Percentiles rank a stretch among this genome's conserved stretches.
phyloP scores from a whole-genome alignment of 2,888 invertebrate species.

The Thera britannica region DNA sequence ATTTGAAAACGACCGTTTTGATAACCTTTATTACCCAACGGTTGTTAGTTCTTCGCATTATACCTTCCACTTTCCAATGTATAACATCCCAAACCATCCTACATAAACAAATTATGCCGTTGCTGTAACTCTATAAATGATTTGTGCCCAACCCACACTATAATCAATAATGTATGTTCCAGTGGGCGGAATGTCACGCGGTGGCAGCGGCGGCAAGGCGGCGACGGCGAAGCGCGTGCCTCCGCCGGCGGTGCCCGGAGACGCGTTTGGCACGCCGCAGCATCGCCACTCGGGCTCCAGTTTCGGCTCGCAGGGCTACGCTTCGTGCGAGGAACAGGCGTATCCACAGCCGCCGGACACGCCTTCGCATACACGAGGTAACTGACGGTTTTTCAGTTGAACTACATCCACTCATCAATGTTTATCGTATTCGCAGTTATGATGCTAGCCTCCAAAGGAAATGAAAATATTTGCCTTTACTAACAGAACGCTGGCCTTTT shows the following conservation, averaged over 20 bases:
- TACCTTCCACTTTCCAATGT: too few relatives aligned
- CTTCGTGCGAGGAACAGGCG: conserved; percentile 90
- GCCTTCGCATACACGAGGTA: conserved; percentile 85
- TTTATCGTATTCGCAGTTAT: too few relatives aligned
- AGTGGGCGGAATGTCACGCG: conserved; percentile 96
- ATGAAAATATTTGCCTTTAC: too few relatives aligned
- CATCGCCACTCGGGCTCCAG: conserved; percentile 92
- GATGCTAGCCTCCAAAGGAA: neutral
- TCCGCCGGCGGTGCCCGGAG: conserved; percentile 93
- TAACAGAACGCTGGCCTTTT: too few relatives aligned
- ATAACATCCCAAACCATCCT: too few relatives aligned
- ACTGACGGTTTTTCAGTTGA: conserved; percentile 9
- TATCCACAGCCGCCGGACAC: conserved; percentile 86
- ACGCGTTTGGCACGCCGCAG: conserved; percentile 85
- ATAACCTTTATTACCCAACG: too few relatives aligned
- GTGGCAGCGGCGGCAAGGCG: conserved; percentile 88
- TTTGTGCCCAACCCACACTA: neutral
- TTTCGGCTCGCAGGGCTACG: conserved; percentile 91
- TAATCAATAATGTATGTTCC: conserved; percentile 61
- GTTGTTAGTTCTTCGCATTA: too few relatives aligned
- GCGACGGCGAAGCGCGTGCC: conserved; percentile 96
- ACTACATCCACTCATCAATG: too few relatives aligned
- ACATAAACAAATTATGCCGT: too few relatives aligned
- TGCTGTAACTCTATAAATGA: too few relatives aligned
- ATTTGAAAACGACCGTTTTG: too few relatives aligned